Evolutionary conservation across 2,113 vertebrate species (phyloP).

Genomic region (Dissostichus mawsoni): DNA sequence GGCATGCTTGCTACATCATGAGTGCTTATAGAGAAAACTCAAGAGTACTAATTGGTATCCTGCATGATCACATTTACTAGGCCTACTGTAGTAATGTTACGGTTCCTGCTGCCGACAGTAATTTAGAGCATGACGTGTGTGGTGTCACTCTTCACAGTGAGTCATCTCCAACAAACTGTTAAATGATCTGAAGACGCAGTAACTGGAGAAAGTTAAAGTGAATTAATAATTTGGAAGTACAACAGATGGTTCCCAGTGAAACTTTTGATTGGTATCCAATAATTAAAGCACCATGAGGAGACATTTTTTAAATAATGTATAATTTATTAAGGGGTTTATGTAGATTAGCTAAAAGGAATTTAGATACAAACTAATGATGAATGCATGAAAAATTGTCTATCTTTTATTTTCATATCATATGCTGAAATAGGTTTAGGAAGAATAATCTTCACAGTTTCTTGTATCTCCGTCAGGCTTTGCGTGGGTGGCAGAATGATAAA

Average conservation of each 20-base stretch:
- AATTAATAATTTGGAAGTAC: neutral
- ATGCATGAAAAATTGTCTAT: neutral
- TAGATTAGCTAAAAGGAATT: neutral
- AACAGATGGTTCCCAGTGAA: constrained; percentile 29
- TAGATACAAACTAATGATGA: neutral
- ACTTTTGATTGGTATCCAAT: constrained; percentile 23
- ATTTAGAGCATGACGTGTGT: constrained; percentile 45
- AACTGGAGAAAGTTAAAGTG: constrained; percentile 20
- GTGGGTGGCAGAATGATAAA: constrained; percentile 19
- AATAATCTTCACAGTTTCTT: constrained; percentile 2
- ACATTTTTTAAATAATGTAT: neutral
- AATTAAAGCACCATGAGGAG: neutral
- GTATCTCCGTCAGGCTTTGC: constrained; percentile 15
- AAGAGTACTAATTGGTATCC: constrained; percentile 1
- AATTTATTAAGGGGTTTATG: neutral
- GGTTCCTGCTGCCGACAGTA: constrained; percentile 43
- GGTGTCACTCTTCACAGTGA: constrained; percentile 36
- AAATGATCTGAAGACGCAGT: constrained; percentile 40
- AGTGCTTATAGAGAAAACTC: constrained; percentile 6
- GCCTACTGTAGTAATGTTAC: constrained; percentile 3
- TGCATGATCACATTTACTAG: neutral
- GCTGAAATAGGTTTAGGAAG: neutral
- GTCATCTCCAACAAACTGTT: constrained; percentile 56
- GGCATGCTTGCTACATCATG: constrained; percentile 7
- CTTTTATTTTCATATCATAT: neutral